Base-by-base conservation (phyloP, 2,797 vertebrate genomes). In the Cynopterus sphinx region DNA sequence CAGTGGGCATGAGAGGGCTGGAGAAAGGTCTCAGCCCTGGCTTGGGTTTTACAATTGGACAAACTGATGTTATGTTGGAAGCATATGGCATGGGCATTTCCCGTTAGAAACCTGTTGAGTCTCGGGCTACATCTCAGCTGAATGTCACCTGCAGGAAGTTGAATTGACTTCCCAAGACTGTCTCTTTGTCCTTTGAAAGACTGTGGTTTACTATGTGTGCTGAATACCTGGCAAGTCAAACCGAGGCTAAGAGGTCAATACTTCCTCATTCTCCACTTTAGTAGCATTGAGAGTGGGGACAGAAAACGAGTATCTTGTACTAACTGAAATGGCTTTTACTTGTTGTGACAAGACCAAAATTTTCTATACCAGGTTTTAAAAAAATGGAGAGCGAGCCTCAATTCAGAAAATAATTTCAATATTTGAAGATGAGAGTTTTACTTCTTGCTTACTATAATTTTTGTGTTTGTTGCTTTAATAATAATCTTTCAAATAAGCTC, bases 361-460 rank as follows among this genome's bases (percentile, higher is more conserved):
- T 86, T 77, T 94, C 77, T 39, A 53, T 8, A 79, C 9, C 28
- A 51, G 2, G 41, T 91, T 83, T 83, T 22, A 39, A 87, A 61
- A 90, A 87, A 92, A 85, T 1, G 22, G 26, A 59, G 10, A 26
- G 36, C 70, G 10, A 61, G 28, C 2, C 79, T 88, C 63, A 46
- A 65, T 43, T 81, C 24, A 93, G 70, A 81, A 92, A 90, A 88
- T 88, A 82, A 85, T 85, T 83, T 81, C 49, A 63, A 36, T 57
- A 55, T 89, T 88, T 94, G 51, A 92, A 95, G 89, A 70, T 67
- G 21, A 46, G 73, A 61, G 33, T 70, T 87, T 91, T 68, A 61
- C 19, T 15, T 57, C 79, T 73, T 75, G 28, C 49, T 51, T 33
- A 49, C 11, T 36, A 12, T 41, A 39, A 81, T 57, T 21, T n/a